Conservation (phyloP, 64 coral and sea anemone species). For the Trachythela sp. region DNA sequence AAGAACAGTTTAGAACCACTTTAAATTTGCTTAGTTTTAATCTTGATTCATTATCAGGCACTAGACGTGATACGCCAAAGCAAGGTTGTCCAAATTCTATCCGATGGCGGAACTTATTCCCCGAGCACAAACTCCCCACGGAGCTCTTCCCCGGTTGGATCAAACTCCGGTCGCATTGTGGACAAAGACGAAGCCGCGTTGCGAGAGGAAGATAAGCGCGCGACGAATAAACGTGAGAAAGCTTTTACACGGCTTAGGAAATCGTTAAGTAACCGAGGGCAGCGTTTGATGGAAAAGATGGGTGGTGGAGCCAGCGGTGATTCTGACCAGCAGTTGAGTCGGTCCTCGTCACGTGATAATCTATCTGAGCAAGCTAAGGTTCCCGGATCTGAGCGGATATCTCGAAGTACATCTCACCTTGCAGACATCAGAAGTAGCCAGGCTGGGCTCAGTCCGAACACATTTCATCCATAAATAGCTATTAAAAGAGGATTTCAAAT, state of each 20-base stretch:
- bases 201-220: constrained; percentile 88
- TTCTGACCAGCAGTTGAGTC: neutral
- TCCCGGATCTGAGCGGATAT: constrained; percentile 80
- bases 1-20: neutral
- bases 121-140: constrained; percentile 55
- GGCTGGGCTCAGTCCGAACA: neutral
- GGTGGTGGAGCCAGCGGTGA: constrained; percentile 67
- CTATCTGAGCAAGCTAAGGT: constrained; percentile 89
- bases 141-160: constrained; percentile 55
- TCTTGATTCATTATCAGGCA: constrained; percentile 60
- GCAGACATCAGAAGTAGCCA: constrained; percentile 13
- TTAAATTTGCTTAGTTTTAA: no score
- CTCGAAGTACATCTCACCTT: constrained; percentile 90
- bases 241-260: constrained; percentile 84
- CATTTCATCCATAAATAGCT: neutral
- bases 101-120: constrained; percentile 57
- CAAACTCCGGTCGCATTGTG: constrained; percentile 32
- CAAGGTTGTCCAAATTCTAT: constrained; percentile 87
- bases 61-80: constrained; percentile 93
- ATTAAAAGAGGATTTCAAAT: no score
- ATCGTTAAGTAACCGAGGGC: constrained; percentile 84
- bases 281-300: constrained; percentile 99
- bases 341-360: constrained; percentile 98
- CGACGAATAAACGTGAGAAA: constrained; percentile 77
- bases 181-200: constrained; percentile 54